Evolutionary conservation across 2,113 vertebrate genomes (phyloP), one percentile per base, ranked within the genome.

Genomic region (Rostratula benghalensis): DNA sequence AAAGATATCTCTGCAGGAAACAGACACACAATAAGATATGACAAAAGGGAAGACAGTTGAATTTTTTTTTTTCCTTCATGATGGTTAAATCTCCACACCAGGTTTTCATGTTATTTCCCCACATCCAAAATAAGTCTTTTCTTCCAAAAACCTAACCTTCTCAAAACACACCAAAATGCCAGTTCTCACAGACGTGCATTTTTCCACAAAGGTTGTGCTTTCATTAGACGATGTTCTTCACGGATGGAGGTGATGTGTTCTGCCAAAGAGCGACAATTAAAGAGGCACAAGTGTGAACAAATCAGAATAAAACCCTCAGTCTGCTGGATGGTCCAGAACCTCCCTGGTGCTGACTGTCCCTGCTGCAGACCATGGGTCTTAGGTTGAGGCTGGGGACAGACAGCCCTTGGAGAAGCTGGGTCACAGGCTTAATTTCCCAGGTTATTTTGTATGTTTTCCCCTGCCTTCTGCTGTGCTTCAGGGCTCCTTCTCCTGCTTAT

Each of bases 371-470:
- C 53, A 41, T 8, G 13, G 6, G 3, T 6, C 30, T 68, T 30
- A 68, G 31, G 9, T 16, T 69, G 35, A 56, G 13, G 5, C 10
- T 59, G 45, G 9, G 45, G 13, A 18, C 30, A 61, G 11, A 18
- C 30, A 74, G 17, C 11, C 17, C 14, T 75, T 21, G 17, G 12
- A 54, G 18, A 30, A 61, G 30, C 3, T 25, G 7, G 9, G 7
- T 4, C 1, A 0, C 10, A 18, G 39, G 4, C 7, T 70, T 35
- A 4, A 24, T 61, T 60, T 68, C n/a, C 30, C 17, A 54, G 25
- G 8, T 11, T 54, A 46, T 61, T 35, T 21, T n/a, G n/a, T n/a
- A n/a, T n/a, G n/a, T 7, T 23, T 65, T 20, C 22, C 14, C n/a
- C 18, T 8, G 14, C 5, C 21, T 73, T 19, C 25, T 54, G 31